Percentiles rank a stretch among this genome's conserved stretches.
phyloP scores from a whole-genome alignment of 2,888 invertebrate species.

The Limnephilus auricula region DNA sequence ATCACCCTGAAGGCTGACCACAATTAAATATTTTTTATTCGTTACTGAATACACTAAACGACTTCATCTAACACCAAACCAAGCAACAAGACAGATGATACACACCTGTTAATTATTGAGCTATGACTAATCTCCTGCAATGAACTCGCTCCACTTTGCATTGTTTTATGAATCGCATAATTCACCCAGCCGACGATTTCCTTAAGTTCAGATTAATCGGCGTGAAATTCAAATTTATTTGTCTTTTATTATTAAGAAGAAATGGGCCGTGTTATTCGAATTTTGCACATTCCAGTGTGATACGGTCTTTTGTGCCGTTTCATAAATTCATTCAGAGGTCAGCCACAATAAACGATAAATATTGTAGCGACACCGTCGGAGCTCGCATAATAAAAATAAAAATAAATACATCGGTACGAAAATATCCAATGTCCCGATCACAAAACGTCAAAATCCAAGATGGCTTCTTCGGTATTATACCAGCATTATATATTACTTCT shows the following conservation, averaged over 20 bases:
- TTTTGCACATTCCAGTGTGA: neutral
- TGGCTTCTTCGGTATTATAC: neutral
- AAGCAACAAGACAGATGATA: no score
- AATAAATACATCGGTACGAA: neutral
- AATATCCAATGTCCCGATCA: conserved; percentile 48
- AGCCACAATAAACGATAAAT: conserved; percentile 44
- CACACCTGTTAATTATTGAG: no score
- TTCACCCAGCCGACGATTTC: neutral
- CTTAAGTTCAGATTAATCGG: neutral
- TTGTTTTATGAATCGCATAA: neutral
- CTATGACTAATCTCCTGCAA: no score
- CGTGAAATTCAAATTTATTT: neutral
- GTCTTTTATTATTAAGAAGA: neutral
- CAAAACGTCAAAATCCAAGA: conserved; percentile 31
- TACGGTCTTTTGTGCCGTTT: neutral
- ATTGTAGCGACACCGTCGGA: conserved; percentile 19
- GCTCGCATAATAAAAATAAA: conserved; percentile 41
- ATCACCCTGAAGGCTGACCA: no score
- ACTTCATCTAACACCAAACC: neutral
- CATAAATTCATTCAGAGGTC: conserved; percentile 34
- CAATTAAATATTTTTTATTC: no score
- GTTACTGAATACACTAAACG: neutral
- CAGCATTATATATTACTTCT: neutral
- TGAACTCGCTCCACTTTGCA: neutral
- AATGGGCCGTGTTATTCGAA: neutral